These are phyloP conservation scores for Cyphomyrus discorhynchus DNA, from an alignment of 2,113 vertebrate species.

Conservation along the genomic window DNA sequence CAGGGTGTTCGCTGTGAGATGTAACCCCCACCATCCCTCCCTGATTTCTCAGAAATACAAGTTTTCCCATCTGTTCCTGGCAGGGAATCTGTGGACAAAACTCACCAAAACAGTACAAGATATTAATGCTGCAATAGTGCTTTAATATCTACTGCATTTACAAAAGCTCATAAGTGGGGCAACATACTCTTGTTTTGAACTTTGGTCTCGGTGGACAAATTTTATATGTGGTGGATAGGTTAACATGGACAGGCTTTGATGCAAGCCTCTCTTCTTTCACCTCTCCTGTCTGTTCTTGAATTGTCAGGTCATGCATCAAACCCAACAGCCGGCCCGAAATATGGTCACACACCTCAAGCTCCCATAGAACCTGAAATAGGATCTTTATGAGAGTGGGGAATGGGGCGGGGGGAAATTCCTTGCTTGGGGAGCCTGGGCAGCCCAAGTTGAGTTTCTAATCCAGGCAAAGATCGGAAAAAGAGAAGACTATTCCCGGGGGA, in stretches of 20 bases:
- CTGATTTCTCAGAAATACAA: not conserved
- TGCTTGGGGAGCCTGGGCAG: not conserved
- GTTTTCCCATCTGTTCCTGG: not conserved
- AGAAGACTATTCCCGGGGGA: not conserved
- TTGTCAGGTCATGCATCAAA: not conserved
- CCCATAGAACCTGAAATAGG: not conserved
- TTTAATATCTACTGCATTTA: not conserved
- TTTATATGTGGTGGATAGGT: not conserved
- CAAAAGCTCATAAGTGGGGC: not conserved
- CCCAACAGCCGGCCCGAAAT: not conserved
- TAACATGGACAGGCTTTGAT: not conserved
- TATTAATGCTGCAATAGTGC: not conserved
- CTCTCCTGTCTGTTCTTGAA: not conserved
- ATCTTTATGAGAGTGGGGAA: not conserved
- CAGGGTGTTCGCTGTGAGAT: not conserved
- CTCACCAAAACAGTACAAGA: not conserved
- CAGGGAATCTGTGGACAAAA: not conserved
- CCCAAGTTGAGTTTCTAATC: constrained; percentile 33
- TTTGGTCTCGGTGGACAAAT: not conserved
- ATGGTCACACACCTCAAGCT: not conserved
- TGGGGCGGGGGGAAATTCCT: constrained; percentile 16
- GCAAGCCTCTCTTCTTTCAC: not conserved
- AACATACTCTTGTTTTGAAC: not conserved
- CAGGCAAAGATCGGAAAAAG: not conserved
- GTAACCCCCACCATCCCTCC: not conserved